Evolutionary conservation across 1,140 invertebrate genomes (phyloP).

Genomic region (Rhagoletis zephyria): DNA sequence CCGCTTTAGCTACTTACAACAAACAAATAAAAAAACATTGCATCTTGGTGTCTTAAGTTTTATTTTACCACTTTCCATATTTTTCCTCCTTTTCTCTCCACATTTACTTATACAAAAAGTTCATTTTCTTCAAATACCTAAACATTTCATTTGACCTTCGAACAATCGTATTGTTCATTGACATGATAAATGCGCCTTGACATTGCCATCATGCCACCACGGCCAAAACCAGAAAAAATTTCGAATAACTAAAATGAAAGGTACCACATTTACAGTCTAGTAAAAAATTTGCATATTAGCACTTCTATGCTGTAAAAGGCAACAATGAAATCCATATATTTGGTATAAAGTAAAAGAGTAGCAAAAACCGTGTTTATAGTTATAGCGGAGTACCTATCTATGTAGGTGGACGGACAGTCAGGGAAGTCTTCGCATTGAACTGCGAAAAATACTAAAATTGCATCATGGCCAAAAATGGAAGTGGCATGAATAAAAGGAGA

Average conservation of each 20-base stretch:
- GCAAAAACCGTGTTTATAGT: slow-evolving; percentile 38
- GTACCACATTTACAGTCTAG: slow-evolving; percentile 24
- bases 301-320: slow-evolving; percentile 36
- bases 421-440: slow-evolving; percentile 44
- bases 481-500: slow-evolving; percentile 41
- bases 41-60: background rate
- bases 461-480: slow-evolving; percentile 40
- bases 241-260: background rate
- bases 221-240: background rate
- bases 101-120: background rate
- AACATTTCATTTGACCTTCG: slow-evolving; percentile 41
- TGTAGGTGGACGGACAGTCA: background rate
- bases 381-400: background rate
- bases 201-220: background rate
- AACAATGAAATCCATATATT: background rate
- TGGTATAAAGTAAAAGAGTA: slow-evolving; percentile 18
- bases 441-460: slow-evolving; percentile 44
- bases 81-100: background rate
- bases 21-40: background rate
- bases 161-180: slow-evolving; percentile 22
- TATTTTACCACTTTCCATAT: too few relatives aligned
- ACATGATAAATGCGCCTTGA: slow-evolving; percentile 45
- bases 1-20: background rate
- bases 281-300: slow-evolving; percentile 46
- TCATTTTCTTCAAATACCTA: background rate